phyloP scores from a whole-genome alignment of 2,888 invertebrate genomes.

The Aethes cnicana region DNA sequence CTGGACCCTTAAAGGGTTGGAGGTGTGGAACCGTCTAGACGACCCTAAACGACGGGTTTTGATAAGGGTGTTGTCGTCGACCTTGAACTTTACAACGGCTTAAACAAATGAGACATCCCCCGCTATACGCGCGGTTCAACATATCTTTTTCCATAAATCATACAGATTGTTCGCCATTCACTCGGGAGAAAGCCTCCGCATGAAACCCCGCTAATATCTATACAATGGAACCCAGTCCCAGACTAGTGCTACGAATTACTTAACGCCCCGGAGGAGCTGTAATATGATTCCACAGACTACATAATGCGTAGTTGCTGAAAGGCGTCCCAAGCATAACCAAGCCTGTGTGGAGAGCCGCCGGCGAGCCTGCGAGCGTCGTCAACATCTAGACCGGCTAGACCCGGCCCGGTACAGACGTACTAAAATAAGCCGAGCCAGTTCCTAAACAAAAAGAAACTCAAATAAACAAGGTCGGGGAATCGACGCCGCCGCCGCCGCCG shows the following conservation, averaged over 20 bases:
- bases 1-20: slow-evolving; percentile 70
- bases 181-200: slow-evolving; percentile 42
- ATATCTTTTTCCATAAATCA: slow-evolving; percentile 42
- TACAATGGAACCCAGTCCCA: slow-evolving; percentile 57
- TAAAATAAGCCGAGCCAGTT: slow-evolving; percentile 78
- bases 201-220: slow-evolving; percentile 51
- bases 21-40: slow-evolving; percentile 80
- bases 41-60: slow-evolving; percentile 74
- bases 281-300: slow-evolving; percentile 1
- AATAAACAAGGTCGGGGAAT: slow-evolving; percentile 83
- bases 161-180: slow-evolving; percentile 42
- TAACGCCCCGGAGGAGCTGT: neutral
- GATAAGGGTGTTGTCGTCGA: slow-evolving; percentile 75
- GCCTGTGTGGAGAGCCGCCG: slow-evolving; percentile 36
- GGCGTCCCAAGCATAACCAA: too few species aligned
- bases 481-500: slow-evolving; percentile 80
- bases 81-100: slow-evolving; percentile 77
- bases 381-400: slow-evolving; percentile 61
- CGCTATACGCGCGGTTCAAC: slow-evolving; percentile 36
- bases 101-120: slow-evolving; percentile 73
- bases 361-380: slow-evolving; percentile 52
- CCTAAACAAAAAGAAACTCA: slow-evolving; percentile 82
- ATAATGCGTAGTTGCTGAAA: slow-evolving; percentile 8
- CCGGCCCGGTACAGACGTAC: slow-evolving; percentile 67
- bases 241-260: slow-evolving; percentile 44